These are phyloP conservation scores for Anoplophora glabripennis DNA, from an alignment of 1,140 invertebrate genomes.

Conservation along the genomic window DNA sequence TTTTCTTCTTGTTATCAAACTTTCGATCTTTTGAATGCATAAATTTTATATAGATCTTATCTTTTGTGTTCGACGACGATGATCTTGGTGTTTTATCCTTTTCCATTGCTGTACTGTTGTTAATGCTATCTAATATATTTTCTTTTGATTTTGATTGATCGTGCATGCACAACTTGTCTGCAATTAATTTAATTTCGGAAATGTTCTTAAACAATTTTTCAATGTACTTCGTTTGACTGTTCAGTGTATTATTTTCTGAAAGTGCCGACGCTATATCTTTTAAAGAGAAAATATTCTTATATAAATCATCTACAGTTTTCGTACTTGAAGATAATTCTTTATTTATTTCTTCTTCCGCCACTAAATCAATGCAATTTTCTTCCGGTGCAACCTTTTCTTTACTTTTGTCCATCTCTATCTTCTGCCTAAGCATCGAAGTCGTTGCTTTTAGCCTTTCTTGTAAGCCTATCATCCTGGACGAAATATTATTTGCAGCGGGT, in stretches of 20 bases:
- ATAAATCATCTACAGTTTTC: slow-evolving; percentile 10
- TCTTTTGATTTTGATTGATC: not conserved
- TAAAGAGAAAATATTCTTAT: slow-evolving; percentile 11
- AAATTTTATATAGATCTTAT: slow-evolving; percentile 23
- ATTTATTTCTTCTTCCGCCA: no score
- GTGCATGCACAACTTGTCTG: not conserved
- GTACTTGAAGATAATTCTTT: no score
- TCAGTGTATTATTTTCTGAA: not conserved
- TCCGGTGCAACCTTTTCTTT: slow-evolving; percentile 10
- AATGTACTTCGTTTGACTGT: not conserved
- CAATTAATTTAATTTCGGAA: slow-evolving; percentile 6
- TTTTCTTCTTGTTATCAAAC: slow-evolving; percentile 4
- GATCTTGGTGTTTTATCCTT: no score
- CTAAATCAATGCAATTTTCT: no score
- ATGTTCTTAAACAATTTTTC: slow-evolving; percentile 5
- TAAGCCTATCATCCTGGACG: slow-evolving; percentile 1
- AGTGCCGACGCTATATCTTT: not conserved
- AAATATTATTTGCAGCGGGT: not conserved
- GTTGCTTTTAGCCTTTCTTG: slow-evolving; percentile 11
- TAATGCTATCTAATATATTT: not conserved
- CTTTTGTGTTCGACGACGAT: slow-evolving; percentile 2
- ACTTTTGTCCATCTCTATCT: not conserved
- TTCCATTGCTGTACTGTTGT: not conserved
- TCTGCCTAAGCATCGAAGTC: not conserved
- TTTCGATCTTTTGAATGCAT: slow-evolving; percentile 8